These are phyloP conservation scores for Aplochiton taeniatus DNA, from an alignment of 2,797 vertebrate species.

Conservation along the genomic window DNA sequence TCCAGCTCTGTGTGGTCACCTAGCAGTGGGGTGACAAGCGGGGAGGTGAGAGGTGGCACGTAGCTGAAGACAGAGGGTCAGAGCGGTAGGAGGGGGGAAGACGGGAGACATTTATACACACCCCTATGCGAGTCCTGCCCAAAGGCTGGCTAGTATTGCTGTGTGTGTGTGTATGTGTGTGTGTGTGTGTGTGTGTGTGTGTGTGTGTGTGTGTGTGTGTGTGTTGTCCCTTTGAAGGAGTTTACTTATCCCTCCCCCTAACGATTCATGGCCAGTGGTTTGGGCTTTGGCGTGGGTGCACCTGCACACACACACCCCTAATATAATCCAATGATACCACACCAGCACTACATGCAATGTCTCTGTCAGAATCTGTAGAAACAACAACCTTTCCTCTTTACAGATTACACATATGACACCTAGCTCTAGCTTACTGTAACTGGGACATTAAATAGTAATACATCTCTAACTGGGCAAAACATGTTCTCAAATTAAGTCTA, in stretches of 20 bases:
- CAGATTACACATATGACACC: too few relatives aligned
- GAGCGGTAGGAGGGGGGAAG: conserved; percentile 18
- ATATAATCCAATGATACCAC: too few relatives aligned
- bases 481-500: too few relatives aligned
- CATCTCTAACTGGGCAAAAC: too few relatives aligned
- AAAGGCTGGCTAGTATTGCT: conserved; percentile 19
- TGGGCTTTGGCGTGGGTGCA: conserved; percentile 58
- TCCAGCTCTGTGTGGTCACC: conserved; percentile 30
- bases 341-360: too few relatives aligned
- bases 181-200: conserved; percentile 4
- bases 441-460: too few relatives aligned
- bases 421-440: too few relatives aligned
- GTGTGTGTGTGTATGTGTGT: conserved; percentile 18
- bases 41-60: conserved; percentile 46
- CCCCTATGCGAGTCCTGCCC: conserved; percentile 43
- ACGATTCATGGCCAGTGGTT: conserved; percentile 58
- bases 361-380: too few relatives aligned
- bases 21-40: conserved; percentile 46
- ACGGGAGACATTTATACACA: conserved; percentile 38
- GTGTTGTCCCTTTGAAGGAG: conserved; percentile 44
- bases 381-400: too few relatives aligned
- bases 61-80: conserved; percentile 35
- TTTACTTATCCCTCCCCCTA: conserved; percentile 48
- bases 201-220: neutral
- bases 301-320: conserved; percentile 29